Percentiles rank a stretch among this genome's conserved stretches.
These are phyloP conservation scores for Bombycilla garrulus DNA, from an alignment of 2,113 vertebrate genomes.

Conservation along the genomic window DNA sequence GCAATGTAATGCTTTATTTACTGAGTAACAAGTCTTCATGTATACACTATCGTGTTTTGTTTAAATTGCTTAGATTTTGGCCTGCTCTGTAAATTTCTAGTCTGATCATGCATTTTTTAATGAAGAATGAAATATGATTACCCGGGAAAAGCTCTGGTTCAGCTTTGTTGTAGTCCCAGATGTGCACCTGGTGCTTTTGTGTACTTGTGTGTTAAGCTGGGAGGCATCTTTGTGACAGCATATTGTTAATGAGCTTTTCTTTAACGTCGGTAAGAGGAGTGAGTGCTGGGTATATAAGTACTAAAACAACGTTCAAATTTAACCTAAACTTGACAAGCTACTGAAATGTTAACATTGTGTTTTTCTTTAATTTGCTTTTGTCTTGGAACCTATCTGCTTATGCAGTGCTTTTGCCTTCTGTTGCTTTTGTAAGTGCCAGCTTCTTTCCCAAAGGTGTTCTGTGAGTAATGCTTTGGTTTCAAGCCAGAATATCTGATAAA, in stretches of 20 bases:
- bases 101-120: slow-evolving; percentile 63
- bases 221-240: slow-evolving; percentile 17
- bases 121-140: slow-evolving; percentile 74
- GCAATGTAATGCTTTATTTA: neutral
- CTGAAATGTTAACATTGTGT: slow-evolving; percentile 52
- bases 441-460: slow-evolving; percentile 80
- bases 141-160: slow-evolving; percentile 37
- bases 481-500: slow-evolving; percentile 83
- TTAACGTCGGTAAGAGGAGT: neutral
- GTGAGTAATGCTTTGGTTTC: slow-evolving; percentile 83
- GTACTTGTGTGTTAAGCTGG: slow-evolving; percentile 43
- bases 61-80: slow-evolving; percentile 51
- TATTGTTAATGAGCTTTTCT: slow-evolving; percentile 56
- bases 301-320: slow-evolving; percentile 39
- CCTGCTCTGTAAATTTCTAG: slow-evolving; percentile 63
- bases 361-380: slow-evolving; percentile 71
- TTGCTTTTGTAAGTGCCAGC: slow-evolving; percentile 77
- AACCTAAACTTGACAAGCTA: slow-evolving; percentile 23
- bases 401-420: slow-evolving; percentile 78
- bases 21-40: neutral
- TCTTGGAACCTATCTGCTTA: slow-evolving; percentile 72
- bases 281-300: neutral
- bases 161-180: slow-evolving; percentile 74
- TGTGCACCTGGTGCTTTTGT: slow-evolving; percentile 79
- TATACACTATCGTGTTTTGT: slow-evolving; percentile 23